These are phyloP conservation scores for Xerus inauris DNA, from an alignment of 2,113 vertebrate genomes.

Conservation along the genomic window DNA sequence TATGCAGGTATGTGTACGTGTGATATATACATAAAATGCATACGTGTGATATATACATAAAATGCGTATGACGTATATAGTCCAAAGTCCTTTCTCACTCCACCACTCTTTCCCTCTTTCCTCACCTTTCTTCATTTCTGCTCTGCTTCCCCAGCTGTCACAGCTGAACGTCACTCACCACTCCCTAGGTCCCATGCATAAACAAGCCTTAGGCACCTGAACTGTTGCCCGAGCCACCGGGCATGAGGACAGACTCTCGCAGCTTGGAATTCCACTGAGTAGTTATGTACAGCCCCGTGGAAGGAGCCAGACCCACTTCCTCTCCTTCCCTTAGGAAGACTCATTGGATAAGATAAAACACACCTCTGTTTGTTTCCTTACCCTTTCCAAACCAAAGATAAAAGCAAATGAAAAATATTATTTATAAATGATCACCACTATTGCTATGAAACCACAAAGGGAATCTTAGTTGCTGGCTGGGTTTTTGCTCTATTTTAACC, in stretches of 20 bases:
- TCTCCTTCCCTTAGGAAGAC: not conserved
- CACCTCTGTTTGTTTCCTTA: not conserved
- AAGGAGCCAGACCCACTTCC: not conserved
- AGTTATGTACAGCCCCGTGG: not conserved
- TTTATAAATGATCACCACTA: not conserved
- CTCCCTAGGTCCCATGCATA: not conserved
- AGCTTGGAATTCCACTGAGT: not conserved
- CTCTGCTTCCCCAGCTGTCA: not conserved
- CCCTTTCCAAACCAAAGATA: not conserved
- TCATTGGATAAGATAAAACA: not conserved
- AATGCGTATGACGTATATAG: not conserved
- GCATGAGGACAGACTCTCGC: rapidly evolving
- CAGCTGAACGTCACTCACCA: not conserved
- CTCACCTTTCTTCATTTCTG: not conserved
- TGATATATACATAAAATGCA: not conserved
- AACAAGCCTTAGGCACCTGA: not conserved
- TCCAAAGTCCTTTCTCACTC: not conserved
- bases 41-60: too few relatives aligned
- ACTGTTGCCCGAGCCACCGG: not conserved
- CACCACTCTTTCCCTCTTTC: not conserved
- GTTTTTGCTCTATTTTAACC: slow-evolving; percentile 8
- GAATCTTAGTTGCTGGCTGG: not conserved
- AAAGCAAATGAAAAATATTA: not conserved
- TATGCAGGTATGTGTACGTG: not conserved
- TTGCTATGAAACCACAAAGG: not conserved